Conservation (phyloP, 92 coral and sea anemone genomes). For the Parazoanthus swiftii region DNA sequence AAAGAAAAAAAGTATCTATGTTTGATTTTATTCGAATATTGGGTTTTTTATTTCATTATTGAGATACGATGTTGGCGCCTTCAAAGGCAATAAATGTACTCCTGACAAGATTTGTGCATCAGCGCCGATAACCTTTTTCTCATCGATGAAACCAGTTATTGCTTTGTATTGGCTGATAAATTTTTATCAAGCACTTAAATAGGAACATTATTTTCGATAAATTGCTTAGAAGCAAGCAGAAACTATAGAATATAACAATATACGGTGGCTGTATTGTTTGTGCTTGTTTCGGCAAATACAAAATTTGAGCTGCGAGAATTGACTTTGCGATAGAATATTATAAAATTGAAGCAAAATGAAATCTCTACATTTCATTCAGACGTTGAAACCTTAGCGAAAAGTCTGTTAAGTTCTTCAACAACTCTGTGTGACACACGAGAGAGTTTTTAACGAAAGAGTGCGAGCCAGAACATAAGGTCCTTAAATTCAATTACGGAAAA, state of each 20-base stretch:
- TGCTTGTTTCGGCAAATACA: background rate
- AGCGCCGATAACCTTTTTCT: background rate
- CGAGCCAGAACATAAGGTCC: background rate
- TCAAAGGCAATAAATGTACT: constrained; percentile 6
- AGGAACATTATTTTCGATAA: background rate
- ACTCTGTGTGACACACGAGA: background rate
- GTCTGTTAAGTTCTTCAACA: background rate
- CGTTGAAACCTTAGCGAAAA: background rate
- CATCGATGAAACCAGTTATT: background rate
- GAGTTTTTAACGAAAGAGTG: background rate
- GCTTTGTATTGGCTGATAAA: background rate
- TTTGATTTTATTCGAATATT: constrained; percentile 35
- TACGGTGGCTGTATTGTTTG: background rate
- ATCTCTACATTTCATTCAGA: background rate
- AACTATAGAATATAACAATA: no score
- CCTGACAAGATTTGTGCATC: background rate
- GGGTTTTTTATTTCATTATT: constrained; percentile 35
- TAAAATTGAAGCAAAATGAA: background rate
- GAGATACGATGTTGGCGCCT: constrained; percentile 15
- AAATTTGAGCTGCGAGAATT: no score
- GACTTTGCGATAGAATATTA: background rate
- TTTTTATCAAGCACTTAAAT: background rate
- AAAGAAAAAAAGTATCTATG: constrained; percentile 28
- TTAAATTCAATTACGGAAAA: background rate
- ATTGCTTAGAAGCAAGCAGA: no score